Evolutionary conservation across 2,113 vertebrate species (phyloP).

Genomic region (Hyaena hyaena): DNA sequence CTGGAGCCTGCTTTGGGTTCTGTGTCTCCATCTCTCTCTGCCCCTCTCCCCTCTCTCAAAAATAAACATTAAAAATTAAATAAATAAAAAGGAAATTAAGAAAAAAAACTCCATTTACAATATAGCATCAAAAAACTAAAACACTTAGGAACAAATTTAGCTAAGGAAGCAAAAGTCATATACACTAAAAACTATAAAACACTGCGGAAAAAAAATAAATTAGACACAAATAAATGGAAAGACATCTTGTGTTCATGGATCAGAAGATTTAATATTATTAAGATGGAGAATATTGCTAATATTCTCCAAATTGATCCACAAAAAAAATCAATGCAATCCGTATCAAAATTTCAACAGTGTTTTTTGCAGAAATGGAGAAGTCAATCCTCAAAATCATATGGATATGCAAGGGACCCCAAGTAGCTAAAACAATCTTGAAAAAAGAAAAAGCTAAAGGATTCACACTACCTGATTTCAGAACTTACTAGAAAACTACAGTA

Average conservation of each 20-base stretch:
- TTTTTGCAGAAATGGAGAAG: conserved; percentile 32
- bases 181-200: conserved; percentile 16
- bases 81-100: neutral
- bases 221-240: conserved; percentile 12
- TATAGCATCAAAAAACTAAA: neutral
- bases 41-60: too few relatives aligned
- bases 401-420: neutral
- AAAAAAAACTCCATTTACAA: neutral
- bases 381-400: neutral
- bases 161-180: neutral
- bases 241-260: neutral
- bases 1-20: too few relatives aligned
- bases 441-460: neutral
- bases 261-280: neutral
- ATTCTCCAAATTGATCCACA: neutral
- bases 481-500: neutral
- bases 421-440: neutral
- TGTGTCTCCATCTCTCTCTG: too few relatives aligned
- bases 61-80: too few relatives aligned
- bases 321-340: neutral
- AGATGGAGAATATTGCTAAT: neutral
- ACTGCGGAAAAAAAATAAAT: neutral
- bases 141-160: neutral
- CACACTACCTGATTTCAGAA: neutral
- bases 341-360: neutral